Evolutionary conservation across 2,888 invertebrate species (phyloP).

Genomic region (Ectobius pallidus): DNA sequence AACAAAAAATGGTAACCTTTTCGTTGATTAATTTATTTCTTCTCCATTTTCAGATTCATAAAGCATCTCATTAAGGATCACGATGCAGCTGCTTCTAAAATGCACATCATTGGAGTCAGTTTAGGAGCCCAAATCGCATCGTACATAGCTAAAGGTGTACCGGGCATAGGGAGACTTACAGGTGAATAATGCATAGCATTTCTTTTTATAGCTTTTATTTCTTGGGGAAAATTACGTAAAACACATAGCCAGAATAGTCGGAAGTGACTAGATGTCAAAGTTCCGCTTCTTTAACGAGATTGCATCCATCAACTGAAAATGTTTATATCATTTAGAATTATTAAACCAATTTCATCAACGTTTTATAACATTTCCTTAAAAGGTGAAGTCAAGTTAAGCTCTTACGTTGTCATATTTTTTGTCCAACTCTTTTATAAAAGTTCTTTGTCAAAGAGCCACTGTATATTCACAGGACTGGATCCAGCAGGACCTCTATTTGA

Average conservation of each 20-base stretch:
- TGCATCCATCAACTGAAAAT: not conserved
- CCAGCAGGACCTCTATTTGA: slow-evolving; percentile 4
- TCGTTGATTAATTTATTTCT: too few species aligned
- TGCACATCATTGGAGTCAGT: not conserved
- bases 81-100: not conserved
- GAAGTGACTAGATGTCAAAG: not conserved
- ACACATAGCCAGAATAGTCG: not conserved
- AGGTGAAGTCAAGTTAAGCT: not conserved
- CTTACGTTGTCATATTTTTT: not conserved
- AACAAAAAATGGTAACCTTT: too few species aligned
- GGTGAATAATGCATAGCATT: not conserved
- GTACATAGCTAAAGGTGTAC: not conserved
- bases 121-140: not conserved
- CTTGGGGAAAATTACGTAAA: not conserved
- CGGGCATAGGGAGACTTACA: not conserved
- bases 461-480: not conserved
- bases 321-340: not conserved
- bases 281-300: not conserved
- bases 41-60: slow-evolving; percentile 2
- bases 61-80: not conserved
- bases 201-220: not conserved
- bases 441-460: not conserved
- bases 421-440: not conserved
- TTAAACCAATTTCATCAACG: not conserved
- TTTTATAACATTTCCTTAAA: not conserved